Conservation (phyloP, 2,113 vertebrate species). For the Miniopterus natalensis region DNA sequence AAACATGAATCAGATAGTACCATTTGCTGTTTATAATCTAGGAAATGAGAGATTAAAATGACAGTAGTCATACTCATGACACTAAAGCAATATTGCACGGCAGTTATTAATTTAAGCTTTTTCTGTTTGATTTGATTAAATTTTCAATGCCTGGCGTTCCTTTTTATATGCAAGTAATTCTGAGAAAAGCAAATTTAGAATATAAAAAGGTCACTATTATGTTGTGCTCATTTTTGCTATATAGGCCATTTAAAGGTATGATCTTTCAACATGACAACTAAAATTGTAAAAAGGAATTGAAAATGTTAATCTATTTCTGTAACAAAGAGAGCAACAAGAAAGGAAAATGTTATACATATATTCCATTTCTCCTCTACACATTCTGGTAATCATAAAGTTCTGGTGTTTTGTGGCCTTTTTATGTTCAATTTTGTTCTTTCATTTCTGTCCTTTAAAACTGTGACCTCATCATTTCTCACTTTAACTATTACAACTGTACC, state of each 20-base stretch:
- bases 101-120: slow-evolving; percentile 14
- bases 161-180: not conserved
- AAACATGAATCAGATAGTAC: not conserved
- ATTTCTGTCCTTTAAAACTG: not conserved
- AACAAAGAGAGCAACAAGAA: not conserved
- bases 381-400: not conserved
- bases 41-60: not conserved
- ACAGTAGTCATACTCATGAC: not conserved
- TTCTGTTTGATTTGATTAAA: not conserved
- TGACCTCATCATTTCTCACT: not conserved
- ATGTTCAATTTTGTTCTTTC: not conserved
- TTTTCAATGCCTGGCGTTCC: not conserved
- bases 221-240: not conserved
- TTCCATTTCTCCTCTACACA: not conserved
- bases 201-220: not conserved
- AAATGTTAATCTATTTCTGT: not conserved
- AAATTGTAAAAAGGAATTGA: not conserved
- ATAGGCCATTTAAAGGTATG: not conserved
- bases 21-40: not conserved
- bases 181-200: slow-evolving; percentile 32
- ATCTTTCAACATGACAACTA: not conserved
- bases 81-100: not conserved
- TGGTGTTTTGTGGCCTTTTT: not conserved
- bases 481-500: not conserved
- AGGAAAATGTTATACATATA: not conserved